Base-by-base conservation (phyloP, 2,113 vertebrate genomes). In the Tenebrosternarchus preto region DNA sequence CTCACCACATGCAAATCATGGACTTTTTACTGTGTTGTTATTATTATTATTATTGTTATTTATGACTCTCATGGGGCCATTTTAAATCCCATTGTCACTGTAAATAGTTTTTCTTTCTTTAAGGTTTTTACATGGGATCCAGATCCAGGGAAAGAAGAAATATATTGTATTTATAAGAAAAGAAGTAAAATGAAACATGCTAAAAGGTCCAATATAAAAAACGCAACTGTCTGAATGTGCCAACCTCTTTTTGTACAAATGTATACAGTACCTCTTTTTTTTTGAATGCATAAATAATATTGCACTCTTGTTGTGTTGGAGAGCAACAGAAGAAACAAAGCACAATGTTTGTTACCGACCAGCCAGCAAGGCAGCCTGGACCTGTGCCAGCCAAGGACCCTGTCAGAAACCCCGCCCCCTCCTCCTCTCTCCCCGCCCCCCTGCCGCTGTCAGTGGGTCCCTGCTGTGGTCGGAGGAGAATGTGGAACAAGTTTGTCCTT, bases 131-230 rank as follows among this genome's bases (percentile, higher is more conserved):
- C 88, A 87, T 89, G 89, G 82, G 85, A 83, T 90, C 87, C 89
- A 85, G 89, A 91, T 87, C 84, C 88, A 89, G 89, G 91, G 83
- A 86, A 88, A 90, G 88, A 86, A 91, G 89, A 91, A 87, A 83
- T 92, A 90, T 91, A 92, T 93, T 92, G 92, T 94, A 95, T 95
- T 95, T 94, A 94, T 93, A 90, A 93, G 82, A 88, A 90, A 87
- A 88, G 87, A 75, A 83, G 72, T 75, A 75, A 79, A 87, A 76
- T 75, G 73, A 79, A 87, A 76, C 80, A 78, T 46, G 70, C 64
- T 69, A 69, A 83, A 77, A 78, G 76, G 83, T 89, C 88, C 87
- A 82, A 92, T 91, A 88, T 90, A 86, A 70, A 20, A 80, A 83
- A 88, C 86, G 81, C 88, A 88, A 87, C 89, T 88, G 88, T 94